Evolutionary conservation across 2,888 invertebrate species (phyloP).

Genomic region (Taphrorychus bicolor): DNA sequence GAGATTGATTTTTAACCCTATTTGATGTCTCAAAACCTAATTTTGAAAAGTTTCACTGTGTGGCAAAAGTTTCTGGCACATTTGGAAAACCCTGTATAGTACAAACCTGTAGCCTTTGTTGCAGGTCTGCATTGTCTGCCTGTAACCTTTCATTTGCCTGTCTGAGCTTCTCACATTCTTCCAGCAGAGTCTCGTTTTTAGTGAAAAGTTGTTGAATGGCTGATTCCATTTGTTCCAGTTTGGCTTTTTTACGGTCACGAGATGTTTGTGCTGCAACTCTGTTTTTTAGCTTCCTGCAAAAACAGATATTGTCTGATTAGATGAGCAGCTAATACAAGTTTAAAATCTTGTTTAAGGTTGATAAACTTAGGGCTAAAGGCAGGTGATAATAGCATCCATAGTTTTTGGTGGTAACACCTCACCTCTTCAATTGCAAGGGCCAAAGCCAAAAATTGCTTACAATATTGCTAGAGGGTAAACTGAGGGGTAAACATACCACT

Average conservation of each 20-base stretch:
- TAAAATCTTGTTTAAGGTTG: not conserved
- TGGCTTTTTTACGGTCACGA: conserved; percentile 93
- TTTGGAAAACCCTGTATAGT: not conserved
- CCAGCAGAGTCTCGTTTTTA: conserved; percentile 68
- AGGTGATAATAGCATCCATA: too few species aligned
- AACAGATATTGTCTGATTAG: too few species aligned
- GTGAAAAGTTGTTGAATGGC: conserved; percentile 70
- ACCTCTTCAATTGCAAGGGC: too few species aligned
- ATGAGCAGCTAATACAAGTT: not conserved
- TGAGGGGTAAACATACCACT: too few species aligned
- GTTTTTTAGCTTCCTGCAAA: conserved; percentile 87
- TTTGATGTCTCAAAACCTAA: too few species aligned
- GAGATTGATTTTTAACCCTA: too few species aligned
- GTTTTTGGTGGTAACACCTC: too few species aligned
- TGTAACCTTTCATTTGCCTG: conserved; percentile 69
- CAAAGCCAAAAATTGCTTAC: too few species aligned
- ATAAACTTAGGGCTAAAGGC: not conserved
- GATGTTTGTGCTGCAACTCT: conserved; percentile 97
- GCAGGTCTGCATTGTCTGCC: conserved; percentile 68
- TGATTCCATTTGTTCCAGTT: conserved; percentile 87
- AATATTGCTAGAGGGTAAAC: too few species aligned
- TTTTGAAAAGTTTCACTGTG: too few species aligned
- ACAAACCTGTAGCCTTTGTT: conserved; percentile 61
- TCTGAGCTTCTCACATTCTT: conserved; percentile 67
- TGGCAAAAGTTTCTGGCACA: too few species aligned